Conservation (phyloP, 2,888 invertebrate species). For the Halictus quadricinctus region DNA sequence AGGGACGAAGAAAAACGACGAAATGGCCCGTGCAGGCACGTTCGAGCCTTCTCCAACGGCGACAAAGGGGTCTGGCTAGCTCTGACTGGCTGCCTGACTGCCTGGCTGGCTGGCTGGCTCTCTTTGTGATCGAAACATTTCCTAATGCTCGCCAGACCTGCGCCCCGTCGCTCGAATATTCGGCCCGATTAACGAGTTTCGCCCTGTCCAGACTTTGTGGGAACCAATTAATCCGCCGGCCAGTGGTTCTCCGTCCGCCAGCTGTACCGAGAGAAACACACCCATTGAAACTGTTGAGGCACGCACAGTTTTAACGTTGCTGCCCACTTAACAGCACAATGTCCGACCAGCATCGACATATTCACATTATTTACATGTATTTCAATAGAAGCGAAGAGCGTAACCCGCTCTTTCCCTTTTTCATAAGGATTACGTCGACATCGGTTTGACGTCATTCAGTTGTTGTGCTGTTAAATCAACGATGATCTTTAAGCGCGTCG, state of each 20-base stretch:
- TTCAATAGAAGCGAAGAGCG: not conserved
- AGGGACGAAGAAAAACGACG: constrained; percentile 57
- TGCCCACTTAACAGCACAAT: not conserved
- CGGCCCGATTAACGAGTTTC: constrained; percentile 45
- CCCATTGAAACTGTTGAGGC: not conserved
- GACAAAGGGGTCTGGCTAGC: constrained; percentile 42
- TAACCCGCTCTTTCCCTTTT: not conserved
- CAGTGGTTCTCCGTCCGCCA: not conserved
- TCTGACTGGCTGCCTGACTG: not conserved
- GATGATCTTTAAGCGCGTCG: not conserved
- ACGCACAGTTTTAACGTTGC: not conserved
- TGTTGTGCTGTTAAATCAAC: not conserved
- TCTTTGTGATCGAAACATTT: constrained; percentile 57
- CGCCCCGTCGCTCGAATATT: constrained; percentile 38
- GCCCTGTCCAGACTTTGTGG: constrained; percentile 28
- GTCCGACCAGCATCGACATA: not conserved
- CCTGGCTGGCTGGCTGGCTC: not conserved
- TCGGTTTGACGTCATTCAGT: not conserved
- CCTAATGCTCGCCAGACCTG: constrained; percentile 32
- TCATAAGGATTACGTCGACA: not conserved
- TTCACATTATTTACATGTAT: not conserved
- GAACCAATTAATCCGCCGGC: constrained; percentile 49
- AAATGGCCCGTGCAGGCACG: constrained; percentile 54
- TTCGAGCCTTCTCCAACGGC: constrained; percentile 27
- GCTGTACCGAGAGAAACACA: not conserved